Base-by-base conservation (phyloP, 2,888 invertebrate species). In the Latrodectus elegans region DNA sequence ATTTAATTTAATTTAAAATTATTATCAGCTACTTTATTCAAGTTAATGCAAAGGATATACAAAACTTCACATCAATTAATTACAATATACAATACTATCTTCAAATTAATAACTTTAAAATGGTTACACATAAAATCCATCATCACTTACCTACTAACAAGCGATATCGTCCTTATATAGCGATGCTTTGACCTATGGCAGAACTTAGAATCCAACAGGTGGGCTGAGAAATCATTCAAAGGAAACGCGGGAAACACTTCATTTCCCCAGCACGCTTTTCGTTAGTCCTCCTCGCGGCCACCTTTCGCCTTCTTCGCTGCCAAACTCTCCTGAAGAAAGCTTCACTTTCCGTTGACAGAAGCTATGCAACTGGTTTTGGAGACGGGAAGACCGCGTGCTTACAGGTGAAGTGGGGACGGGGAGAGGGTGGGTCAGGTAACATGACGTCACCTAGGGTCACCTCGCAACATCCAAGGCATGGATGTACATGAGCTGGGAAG, bases 141-240 rank as follows among this genome's bases (percentile, higher is more conserved):
- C 22, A 0, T 22, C 22, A 22, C 22, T 22, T 22, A 22, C 22
- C 22, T 22, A 22, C 22, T 22, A 22, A 1, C 22, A 22, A 22
- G 22, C 22, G 22, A 22, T 22, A 22, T 22, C 22, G 22, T 22
- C 22, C 22, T 22, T 22, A 22, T 22, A 22, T 22, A 22, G 22
- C 22, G 0, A 22, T 22, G 1, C 22, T 22, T 22, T 22, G 22
- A 22, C 22, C 22, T 22, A 22, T 22, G 22, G 22, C 22, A 22
- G 22, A 53, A 17, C 70, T 55, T 22, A 17, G 68, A 65, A 75
- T 85, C 85, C 85, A 79, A 85, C 85, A 85, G 79, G 85, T 85
- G 79, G 76, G 53, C 74, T 17, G n/a, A 60, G 77, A 72, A 49
- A 70, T 68, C 53, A 55, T 80, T 80, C 60, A 60, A 80, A 80